Percentiles rank a stretch among this genome's conserved stretches.
These are phyloP conservation scores for Sarcophaga rosellei DNA, from an alignment of 2,888 invertebrate species.

Conservation along the genomic window DNA sequence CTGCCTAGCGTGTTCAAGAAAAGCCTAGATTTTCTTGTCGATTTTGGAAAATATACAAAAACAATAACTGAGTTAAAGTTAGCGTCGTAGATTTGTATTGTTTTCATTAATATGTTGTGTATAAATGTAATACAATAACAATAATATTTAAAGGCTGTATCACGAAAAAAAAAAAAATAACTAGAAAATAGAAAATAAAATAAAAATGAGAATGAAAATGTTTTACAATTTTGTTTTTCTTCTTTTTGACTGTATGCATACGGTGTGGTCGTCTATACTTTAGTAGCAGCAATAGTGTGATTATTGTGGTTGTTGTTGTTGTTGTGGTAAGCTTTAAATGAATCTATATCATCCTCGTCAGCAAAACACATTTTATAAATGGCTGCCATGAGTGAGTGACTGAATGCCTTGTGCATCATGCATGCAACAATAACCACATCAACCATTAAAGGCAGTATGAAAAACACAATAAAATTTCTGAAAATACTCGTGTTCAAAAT, in stretches of 20 bases:
- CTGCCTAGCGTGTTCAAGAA: background rate
- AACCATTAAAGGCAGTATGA: slow-evolving; percentile 45
- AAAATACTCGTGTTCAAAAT: slow-evolving; percentile 17
- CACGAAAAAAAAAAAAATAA: no score
- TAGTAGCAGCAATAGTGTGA: background rate
- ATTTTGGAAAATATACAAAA: background rate
- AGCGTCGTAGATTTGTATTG: background rate
- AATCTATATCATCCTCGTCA: background rate
- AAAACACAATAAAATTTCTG: slow-evolving; percentile 25
- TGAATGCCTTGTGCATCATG: slow-evolving; percentile 12
- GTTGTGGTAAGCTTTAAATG: background rate
- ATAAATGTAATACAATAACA: no score
- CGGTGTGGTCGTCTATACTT: background rate
- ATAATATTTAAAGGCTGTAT: no score
- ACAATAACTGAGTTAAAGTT: no score
- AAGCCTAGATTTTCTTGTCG: background rate
- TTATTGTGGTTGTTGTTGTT: background rate
- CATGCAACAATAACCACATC: slow-evolving; percentile 64
- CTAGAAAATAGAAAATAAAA: no score
- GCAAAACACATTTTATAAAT: background rate
- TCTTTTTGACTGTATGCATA: background rate
- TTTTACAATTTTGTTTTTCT: no score
- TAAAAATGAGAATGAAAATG: no score
- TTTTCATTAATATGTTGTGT: background rate
- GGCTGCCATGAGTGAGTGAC: background rate